Evolutionary conservation across 1,140 invertebrate genomes (phyloP).

Genomic region (Ceratina japonica): DNA sequence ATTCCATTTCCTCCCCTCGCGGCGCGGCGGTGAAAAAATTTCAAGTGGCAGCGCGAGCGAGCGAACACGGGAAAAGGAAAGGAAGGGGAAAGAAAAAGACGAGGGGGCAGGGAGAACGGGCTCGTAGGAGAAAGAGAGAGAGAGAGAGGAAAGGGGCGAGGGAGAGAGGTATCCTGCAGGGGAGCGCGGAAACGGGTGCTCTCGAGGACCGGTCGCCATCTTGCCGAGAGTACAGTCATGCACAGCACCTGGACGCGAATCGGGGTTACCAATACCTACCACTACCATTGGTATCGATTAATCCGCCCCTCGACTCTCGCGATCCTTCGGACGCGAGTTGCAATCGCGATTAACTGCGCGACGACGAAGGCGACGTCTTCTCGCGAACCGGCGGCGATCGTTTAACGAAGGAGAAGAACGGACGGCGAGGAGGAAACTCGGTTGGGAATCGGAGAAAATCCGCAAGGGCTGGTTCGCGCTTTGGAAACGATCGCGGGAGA

Average conservation of each 20-base stretch:
- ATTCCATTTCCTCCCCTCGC: constrained; percentile 66
- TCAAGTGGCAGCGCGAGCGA: constrained; percentile 64
- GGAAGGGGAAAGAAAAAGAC: constrained; percentile 45
- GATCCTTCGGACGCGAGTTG: constrained; percentile 17
- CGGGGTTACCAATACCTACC: constrained; percentile 50
- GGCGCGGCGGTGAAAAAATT: constrained; percentile 65
- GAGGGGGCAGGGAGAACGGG: constrained; percentile 32
- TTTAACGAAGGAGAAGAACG: too few relatives aligned
- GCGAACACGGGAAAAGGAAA: constrained; percentile 34
- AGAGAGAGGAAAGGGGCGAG: constrained; percentile 13
- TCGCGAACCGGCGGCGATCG: too few relatives aligned
- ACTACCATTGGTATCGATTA: constrained; percentile 52
- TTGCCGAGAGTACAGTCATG: constrained; percentile 72
- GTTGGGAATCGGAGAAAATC: neutral
- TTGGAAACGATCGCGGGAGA: neutral
- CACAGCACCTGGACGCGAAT: constrained; percentile 65
- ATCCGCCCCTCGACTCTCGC: constrained; percentile 20
- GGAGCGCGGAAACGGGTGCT: constrained; percentile 70
- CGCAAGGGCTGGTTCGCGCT: neutral
- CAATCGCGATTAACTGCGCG: constrained; percentile 7
- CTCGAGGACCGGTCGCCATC: constrained; percentile 72
- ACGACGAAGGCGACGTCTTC: too few relatives aligned
- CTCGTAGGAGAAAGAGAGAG: constrained; percentile 39
- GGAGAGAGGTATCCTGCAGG: constrained; percentile 55
- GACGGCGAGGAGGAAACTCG: too few relatives aligned